Evolutionary conservation across 2,797 vertebrate genomes (phyloP), one percentile per base, ranked within the genome.

Genomic region (Carcharodon carcharias): DNA sequence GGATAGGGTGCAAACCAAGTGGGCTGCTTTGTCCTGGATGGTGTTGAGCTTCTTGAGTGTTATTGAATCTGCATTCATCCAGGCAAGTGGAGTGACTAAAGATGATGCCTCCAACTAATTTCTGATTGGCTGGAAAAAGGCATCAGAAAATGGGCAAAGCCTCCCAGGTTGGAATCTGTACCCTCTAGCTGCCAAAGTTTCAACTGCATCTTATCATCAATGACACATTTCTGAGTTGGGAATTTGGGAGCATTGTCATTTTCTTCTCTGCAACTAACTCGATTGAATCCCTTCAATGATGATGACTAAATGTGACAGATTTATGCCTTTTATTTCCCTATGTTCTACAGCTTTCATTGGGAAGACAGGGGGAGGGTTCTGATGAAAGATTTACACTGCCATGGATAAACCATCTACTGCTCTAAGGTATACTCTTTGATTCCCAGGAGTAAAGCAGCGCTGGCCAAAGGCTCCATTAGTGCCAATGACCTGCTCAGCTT

Each of bases 401-500:
- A 58, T 35, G 11, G 40, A 67, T 63, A 77, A 61, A 31, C 45
- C 16, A 63, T 21, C n/a, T 3, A n/a, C 31, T 50, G 56, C 50
- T 56, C 23, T 73, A 58, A n/a, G 21, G 23, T 54, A 5, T 89
- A 92, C 63, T 93, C 54, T 69, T 61, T 80, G 63, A 61, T 31
- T 96, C 21, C 96, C 96, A 98, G 98, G 97, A 97, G 98, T 96
- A 98, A 98, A 97, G 98, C 96, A 87, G 97, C 97, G 4, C 93
- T 98, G 82, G 97, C 98, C 45, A 97, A 98, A 96, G 98, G 97
- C 0, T 97, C 97, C 45, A 96, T 98, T 96, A 97, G 97, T 87
- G 98, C 98, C 96, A 98, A 97, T 96, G 98, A 98, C 97, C 97
- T 98, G 92, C 96, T 98, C 97, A 97, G 98, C 96, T 97, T 98